Conservation (phyloP, 2,113 vertebrate genomes). For the Dicaeum eximium region DNA sequence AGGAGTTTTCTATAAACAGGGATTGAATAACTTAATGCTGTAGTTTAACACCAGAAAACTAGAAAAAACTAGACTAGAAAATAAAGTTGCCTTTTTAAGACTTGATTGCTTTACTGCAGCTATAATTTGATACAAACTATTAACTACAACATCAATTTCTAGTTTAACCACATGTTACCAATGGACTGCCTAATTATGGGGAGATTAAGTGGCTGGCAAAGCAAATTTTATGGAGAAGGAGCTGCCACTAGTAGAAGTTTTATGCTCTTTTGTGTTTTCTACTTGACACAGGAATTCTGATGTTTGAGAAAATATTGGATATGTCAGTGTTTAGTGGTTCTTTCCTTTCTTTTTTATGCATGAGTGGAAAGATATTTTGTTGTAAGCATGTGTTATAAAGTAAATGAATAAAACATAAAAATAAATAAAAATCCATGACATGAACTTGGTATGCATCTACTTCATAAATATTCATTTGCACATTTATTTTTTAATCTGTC, state of each 20-base stretch:
- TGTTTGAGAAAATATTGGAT: neutral
- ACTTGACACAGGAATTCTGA: neutral
- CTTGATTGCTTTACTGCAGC: neutral
- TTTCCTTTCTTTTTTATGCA: neutral
- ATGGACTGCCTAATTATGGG: neutral
- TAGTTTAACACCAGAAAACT: neutral
- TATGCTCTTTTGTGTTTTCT: neutral
- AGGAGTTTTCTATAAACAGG: neutral
- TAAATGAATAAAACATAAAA: neutral
- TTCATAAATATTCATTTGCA: neutral
- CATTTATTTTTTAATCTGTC: neutral
- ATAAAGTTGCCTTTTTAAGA: neutral
- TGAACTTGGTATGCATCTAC: neutral
- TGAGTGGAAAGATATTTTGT: neutral
- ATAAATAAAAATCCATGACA: neutral
- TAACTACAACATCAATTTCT: neutral
- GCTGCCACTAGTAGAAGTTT: neutral
- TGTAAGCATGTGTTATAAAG: neutral
- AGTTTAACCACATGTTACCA: neutral
- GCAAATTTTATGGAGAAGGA: neutral
- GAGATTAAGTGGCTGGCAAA: neutral
- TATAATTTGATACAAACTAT: conserved; percentile 28
- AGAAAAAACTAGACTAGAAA: no score
- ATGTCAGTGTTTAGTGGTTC: neutral
- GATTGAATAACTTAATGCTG: neutral